phyloP scores from a whole-genome alignment of 1,140 invertebrate species.

The Zaprionus davidi region DNA sequence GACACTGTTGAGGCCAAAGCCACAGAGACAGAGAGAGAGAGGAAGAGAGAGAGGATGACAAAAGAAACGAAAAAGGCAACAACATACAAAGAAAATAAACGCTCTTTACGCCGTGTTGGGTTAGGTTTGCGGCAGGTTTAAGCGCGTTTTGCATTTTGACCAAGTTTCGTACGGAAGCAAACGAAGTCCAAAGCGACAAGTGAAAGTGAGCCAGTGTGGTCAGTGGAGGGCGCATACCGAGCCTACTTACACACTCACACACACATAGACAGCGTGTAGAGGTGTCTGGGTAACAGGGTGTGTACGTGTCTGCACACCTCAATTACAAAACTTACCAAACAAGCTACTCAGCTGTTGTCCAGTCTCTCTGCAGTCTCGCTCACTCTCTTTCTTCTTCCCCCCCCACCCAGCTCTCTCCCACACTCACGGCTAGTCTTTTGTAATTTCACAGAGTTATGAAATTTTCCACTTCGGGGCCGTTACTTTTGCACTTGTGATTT shows the following conservation, averaged over 20 bases:
- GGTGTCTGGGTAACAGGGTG: neutral
- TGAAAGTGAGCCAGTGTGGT: constrained; percentile 70
- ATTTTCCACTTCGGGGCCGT: constrained; percentile 49
- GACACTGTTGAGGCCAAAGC: constrained; percentile 47
- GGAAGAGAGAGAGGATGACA: constrained; percentile 29
- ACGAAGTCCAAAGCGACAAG: constrained; percentile 59
- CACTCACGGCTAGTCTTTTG: constrained; percentile 17
- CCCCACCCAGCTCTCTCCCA: neutral
- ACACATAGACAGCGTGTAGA: neutral
- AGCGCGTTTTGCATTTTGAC: constrained; percentile 80
- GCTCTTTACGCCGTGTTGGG: constrained; percentile 38
- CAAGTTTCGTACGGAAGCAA: constrained; percentile 76
- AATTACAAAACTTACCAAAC: constrained; percentile 48
- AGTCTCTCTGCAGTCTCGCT: constrained; percentile 13
- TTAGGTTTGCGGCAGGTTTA: constrained; percentile 58
- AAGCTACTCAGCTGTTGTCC: constrained; percentile 43
- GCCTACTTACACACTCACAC: constrained; percentile 25
- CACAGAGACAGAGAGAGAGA: neutral
- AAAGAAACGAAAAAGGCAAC: constrained; percentile 30
- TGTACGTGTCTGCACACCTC: constrained; percentile 1
- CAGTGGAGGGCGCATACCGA: constrained; percentile 61
- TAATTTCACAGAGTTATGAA: constrained; percentile 72
- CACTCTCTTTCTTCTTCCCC: neutral
- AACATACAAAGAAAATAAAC: constrained; percentile 13
- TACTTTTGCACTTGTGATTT: constrained; percentile 57